phyloP scores from a whole-genome alignment of 2,113 vertebrate species.

The Notiomystis cincta region DNA sequence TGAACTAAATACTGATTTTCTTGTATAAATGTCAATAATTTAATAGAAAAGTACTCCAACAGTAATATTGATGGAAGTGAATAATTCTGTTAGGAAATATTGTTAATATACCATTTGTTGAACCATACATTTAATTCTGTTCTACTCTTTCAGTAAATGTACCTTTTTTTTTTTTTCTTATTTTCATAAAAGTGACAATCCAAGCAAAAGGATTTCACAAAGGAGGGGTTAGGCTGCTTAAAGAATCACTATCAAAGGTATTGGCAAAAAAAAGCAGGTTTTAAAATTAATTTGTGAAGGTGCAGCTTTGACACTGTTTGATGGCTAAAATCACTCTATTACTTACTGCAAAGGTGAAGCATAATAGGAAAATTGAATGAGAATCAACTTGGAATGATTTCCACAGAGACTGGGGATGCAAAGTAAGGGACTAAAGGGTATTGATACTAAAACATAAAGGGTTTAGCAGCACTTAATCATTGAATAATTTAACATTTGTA shows the following conservation, averaged over 20 bases:
- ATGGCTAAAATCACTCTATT: too few species aligned
- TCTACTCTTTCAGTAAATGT: background rate
- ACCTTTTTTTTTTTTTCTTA: background rate
- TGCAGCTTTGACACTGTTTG: background rate
- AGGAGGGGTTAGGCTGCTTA: background rate
- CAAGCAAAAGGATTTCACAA: background rate
- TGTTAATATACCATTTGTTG: background rate
- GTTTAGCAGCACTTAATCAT: background rate
- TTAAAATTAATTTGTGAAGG: background rate
- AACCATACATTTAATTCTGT: background rate
- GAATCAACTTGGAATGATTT: background rate
- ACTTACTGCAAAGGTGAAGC: background rate
- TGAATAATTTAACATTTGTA: background rate
- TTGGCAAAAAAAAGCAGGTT: background rate
- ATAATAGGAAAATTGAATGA: background rate
- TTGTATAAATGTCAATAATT: background rate
- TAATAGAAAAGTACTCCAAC: background rate
- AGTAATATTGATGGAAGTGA: background rate
- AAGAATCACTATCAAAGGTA: background rate
- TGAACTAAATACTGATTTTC: background rate
- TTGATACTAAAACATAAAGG: background rate
- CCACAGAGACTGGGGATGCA: background rate
- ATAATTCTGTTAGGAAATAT: background rate
- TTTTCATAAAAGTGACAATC: background rate
- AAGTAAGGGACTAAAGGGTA: background rate